Base-by-base conservation (phyloP, 2,888 invertebrate genomes). In the Xanthorhoe designata region DNA sequence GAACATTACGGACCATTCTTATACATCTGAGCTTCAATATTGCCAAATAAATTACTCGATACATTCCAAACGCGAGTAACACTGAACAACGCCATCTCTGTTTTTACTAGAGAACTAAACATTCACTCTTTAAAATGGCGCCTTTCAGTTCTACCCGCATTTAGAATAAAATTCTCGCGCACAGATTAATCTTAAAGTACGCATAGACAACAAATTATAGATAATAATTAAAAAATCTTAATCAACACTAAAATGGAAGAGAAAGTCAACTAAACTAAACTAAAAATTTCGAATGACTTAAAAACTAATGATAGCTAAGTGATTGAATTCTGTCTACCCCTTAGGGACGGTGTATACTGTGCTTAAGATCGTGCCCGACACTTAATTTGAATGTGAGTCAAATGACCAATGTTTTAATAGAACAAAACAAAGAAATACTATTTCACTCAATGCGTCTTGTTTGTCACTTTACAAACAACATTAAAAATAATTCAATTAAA, bases 191-290 rank as follows among this genome's bases (percentile, higher is more conserved):
- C 78, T 74, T 78, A 80, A 73, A 85, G 78, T 73, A 83, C 84
- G 87, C 80, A 83, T 80, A 78, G 81, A 88, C 86, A 88, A 88
- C 88, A 86, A 87, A 85, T 78, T 81, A 82, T 80, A 82, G 81
- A 80, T 82, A 83, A 82, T 86, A 82, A 85, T 84, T 76, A 83
- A 83, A 85, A 89, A 89, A 91, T 89, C 90, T 89, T 90, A 91
- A 87, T 82, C 82, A 83, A 82, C 83, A 85, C 81, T 91, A 67
- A 87, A 88, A 87, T 92, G 92, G 92, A 92, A 93, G 92, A 91
- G 82, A 83, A 86, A 85, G 84, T 87, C 87, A 91, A 90, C 88
- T 92, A 89, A 92, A 78, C 86, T 91, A 90, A 86, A 84, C 80
- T 85, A 85, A 86, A 85, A 78, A 51, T 69, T 68, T 83, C 76